These are phyloP conservation scores for Phoenicopterus ruber DNA, from an alignment of 2,113 vertebrate species.

Conservation along the genomic window DNA sequence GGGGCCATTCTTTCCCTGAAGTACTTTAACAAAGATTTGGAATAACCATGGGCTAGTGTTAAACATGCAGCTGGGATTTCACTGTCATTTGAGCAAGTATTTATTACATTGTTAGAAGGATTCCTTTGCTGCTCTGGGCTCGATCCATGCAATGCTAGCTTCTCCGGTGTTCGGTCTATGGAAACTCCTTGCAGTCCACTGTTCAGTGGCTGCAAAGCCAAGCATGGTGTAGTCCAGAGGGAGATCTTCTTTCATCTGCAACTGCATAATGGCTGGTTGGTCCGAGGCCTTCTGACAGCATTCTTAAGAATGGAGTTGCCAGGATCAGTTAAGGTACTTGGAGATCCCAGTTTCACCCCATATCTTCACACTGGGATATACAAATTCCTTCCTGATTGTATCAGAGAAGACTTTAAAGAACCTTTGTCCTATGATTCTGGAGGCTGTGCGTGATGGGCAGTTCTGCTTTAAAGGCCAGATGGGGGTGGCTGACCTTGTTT, in stretches of 20 bases:
- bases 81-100: neutral
- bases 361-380: neutral
- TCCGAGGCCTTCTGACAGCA: neutral
- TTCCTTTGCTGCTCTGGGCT: neutral
- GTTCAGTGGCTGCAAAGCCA: neutral
- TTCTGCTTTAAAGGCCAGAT: neutral
- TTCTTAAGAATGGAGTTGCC: neutral
- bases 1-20: neutral
- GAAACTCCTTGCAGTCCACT: neutral
- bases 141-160: neutral
- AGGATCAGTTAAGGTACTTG: neutral
- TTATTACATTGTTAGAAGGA: neutral
- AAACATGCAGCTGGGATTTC: neutral
- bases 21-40: neutral
- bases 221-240: neutral
- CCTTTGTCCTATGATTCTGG: neutral
- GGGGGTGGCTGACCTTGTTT: constrained; percentile 2
- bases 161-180: neutral
- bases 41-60: neutral
- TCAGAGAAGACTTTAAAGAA: neutral
- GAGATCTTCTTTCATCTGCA: neutral
- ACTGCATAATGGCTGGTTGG: neutral
- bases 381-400: neutral
- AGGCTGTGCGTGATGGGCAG: neutral
- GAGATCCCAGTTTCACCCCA: neutral